Evolutionary conservation across 2,113 vertebrate genomes (phyloP), one percentile per base, ranked within the genome.

Genomic region (Piliocolobus tephrosceles): DNA sequence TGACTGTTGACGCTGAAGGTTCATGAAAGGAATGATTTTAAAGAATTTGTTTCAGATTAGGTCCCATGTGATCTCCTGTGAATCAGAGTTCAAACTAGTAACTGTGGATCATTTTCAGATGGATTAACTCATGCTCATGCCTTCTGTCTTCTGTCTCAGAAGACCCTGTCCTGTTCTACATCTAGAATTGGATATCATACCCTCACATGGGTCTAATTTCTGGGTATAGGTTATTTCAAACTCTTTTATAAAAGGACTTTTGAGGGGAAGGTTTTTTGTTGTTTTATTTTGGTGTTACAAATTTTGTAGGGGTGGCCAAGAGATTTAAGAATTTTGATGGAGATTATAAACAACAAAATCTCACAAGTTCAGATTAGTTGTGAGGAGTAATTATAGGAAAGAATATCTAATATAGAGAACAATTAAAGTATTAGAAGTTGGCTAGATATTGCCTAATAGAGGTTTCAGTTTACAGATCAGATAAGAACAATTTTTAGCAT

Each of bases 11-110:
- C 50, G 35, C 58, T 58, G n/a, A 52, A 92, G 81, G 45, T 43
- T 96, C 90, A 87, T 64, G 91, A 82, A 80, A 90, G 50, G 78
- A 95, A 94, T 81, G 55, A 40, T 87, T 88, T 93, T 78, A 73
- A 92, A 91, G 82, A 84, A 57, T 82, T 73, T 91, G 25, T 81
- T 95, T 35, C 83, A 89, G 68, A 86, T 96, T 92, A 91, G 55
- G 79, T 89, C 50, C 70, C 58, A 43, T 43, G 50, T 81, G 78
- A 83, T 84, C 81, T 92, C 81, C 55, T 70, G 18, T 78, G 89
- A 79, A 61, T 87, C 61, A 5, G 35, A 93, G 27, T 91, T 79
- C 55, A 40, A 1, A 12, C 50, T 40, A 61, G 75, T 95, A 79
- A 76, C n/a, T 61, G n/a, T 40, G 92, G 50, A 35, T 52, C 43